Base-by-base conservation (phyloP, 2,113 vertebrate species). In the Periophthalmus modestus region DNA sequence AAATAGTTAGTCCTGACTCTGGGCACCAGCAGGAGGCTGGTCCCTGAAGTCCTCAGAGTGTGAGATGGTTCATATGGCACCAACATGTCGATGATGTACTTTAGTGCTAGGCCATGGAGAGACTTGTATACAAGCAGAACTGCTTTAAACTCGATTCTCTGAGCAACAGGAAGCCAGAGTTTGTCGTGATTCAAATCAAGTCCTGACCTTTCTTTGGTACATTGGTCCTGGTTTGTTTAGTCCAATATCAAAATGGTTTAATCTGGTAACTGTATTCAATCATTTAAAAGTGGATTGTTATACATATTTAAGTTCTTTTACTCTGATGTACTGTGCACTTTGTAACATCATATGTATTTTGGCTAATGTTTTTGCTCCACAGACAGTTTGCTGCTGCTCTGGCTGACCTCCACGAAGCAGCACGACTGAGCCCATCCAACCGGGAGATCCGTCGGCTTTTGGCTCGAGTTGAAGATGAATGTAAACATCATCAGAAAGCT, bases 381-480 rank as follows among this genome's bases (percentile, higher is more conserved):
- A 98, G 98, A 93, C 96, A 99, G 80, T 96, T 98, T 43, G 90
- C 92, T 28, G 95, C 95, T 55, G 97, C 98, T 4, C 94, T 98
- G 65, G 92, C 95, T 70, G 98, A 99, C 87, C 88, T 99, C 77
- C 93, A 94, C 2, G 98, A 99, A 87, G 97, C 98, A 3, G 86
- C 95, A 54, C 95, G 96, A 78, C 92, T 99, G 66, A 96, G 94
- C 83, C 97, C 98, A n/a, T 89, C 92, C 89, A 99, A 98, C 87
- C 93, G 96, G 74, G 98, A 99, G 91, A 96, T 99, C 85, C 93
- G 92, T 59, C 93, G 97, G 61, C 94, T 99, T 15, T 91, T 98
- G 82, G 85, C 92, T 18, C 95, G 98, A 0, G 97, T 99, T 4
- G 96, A 98, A 84, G 97, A 99, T 69, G 98, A 99, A 68, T 98